Base-by-base conservation (phyloP, 2,797 vertebrate genomes). In the Hydrocynus forskahlii region DNA sequence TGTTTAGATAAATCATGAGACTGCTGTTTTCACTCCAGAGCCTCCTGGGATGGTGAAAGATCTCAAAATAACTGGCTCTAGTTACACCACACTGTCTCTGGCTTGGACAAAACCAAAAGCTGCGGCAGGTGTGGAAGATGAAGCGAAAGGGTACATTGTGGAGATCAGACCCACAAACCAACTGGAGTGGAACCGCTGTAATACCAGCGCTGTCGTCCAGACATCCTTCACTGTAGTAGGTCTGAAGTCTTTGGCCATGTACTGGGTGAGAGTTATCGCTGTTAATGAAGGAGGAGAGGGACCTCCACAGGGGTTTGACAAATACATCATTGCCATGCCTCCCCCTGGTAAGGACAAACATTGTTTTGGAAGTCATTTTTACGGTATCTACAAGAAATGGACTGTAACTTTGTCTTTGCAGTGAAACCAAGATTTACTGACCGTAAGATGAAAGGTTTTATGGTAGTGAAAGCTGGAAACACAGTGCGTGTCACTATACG, bases 241-340 rank as follows among this genome's bases (percentile, higher is more conserved):
- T 57, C 91, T 98, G 54, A 95, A 90, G 76, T 82, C 95, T 76
- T 90, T 92, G 90, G 89, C 90, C 63, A 78, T 87, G 68, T 96
- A 97, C 91, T 92, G 95, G 85, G 87, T 97, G 40, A 94, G 95
- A n/a, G 95, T 98, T 84, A 94, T 92, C 57, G 95, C 96, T 14
- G 88, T 94, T 83, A 95, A 95, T 38, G 90, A 95, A 12, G 91
- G 95, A 38, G 97, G 97, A 38, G 89, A 91, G 0, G 92, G 97
- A 52, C 92, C 95, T 83, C 92, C 96, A 4, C 71, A 88, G 0
- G 90, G 89, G 72, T 88, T 97, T 72, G 93, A 95, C 83, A 93
- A 91, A 8, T 86, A 90, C 23, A 43, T 94, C 38, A 87, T 90
- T 25, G 92, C 93, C 45, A 90, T 90, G 91, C 93, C 95, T 3